These are phyloP conservation scores for Notiomystis cincta DNA, from an alignment of 2,113 vertebrate genomes.

Conservation along the genomic window DNA sequence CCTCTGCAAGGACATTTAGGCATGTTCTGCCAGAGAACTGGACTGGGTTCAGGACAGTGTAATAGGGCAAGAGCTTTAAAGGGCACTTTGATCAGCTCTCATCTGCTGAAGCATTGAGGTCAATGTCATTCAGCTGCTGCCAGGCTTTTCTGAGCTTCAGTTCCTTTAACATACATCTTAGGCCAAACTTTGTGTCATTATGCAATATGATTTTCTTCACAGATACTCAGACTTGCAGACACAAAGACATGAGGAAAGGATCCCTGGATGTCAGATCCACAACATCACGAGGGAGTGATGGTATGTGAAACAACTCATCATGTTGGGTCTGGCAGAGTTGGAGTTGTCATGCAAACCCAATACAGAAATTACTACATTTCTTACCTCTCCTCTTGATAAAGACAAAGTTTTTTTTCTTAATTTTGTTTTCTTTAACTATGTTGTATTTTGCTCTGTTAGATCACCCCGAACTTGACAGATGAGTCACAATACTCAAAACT, in stretches of 20 bases:
- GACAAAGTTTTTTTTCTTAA: background rate
- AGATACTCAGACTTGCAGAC: constrained; percentile 88
- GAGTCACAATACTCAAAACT: background rate
- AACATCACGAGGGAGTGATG: constrained; percentile 87
- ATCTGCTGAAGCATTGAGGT: background rate
- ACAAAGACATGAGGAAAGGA: constrained; percentile 93
- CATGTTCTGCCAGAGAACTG: background rate
- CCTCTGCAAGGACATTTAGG: background rate
- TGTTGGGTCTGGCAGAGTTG: background rate
- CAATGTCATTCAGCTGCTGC: background rate
- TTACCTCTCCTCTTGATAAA: background rate
- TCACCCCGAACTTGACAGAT: background rate
- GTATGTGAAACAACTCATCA: constrained; percentile 67
- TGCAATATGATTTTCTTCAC: constrained; percentile 40
- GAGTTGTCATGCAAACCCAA: background rate
- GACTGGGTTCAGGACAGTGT: background rate
- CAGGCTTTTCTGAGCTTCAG: background rate
- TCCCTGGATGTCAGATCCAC: constrained; percentile 87
- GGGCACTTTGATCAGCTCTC: background rate
- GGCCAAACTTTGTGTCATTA: background rate
- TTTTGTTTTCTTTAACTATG: background rate
- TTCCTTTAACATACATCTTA: background rate
- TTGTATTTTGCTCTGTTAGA: background rate
- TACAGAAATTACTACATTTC: background rate
- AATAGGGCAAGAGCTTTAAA: background rate